These are phyloP conservation scores for Drosophila bifasciata DNA, from an alignment of 1,140 invertebrate genomes.

Conservation along the genomic window DNA sequence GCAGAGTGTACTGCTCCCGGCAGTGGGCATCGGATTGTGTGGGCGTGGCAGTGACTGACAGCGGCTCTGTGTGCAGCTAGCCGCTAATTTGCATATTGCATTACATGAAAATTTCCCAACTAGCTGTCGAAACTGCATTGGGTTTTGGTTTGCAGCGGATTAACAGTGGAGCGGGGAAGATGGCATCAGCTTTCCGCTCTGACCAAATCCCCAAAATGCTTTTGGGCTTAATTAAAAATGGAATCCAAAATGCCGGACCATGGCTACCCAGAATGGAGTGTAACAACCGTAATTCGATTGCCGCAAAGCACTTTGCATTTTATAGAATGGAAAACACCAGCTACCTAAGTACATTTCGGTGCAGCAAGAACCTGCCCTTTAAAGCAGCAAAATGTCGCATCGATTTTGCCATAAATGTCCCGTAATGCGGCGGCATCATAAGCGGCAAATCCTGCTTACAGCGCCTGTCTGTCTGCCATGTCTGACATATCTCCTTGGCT, in stretches of 20 bases:
- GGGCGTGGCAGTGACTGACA: slow-evolving; percentile 7
- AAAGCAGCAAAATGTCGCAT: slow-evolving; percentile 22
- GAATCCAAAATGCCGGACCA: slow-evolving; percentile 8
- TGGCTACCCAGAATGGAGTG: slow-evolving; percentile 12
- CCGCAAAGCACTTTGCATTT: neutral
- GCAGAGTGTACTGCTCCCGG: slow-evolving; percentile 26
- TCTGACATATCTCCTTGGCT: slow-evolving; percentile 11
- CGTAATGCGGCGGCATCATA: slow-evolving; percentile 35
- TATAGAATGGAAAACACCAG: too few relatives aligned
- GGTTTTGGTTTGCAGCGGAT: neutral
- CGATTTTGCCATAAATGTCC: slow-evolving; percentile 32
- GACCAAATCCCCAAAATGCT: slow-evolving; percentile 2
- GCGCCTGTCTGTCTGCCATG: slow-evolving; percentile 8
- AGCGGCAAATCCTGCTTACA: slow-evolving; percentile 54
- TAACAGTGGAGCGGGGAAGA: neutral
- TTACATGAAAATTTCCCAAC: slow-evolving; percentile 38
- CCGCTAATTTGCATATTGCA: slow-evolving; percentile 60
- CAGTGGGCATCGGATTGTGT: neutral
- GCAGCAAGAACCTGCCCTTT: neutral
- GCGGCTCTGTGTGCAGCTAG: slow-evolving; percentile 6
- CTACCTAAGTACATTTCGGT: too few relatives aligned
- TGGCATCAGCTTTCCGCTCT: slow-evolving; percentile 11
- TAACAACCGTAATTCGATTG: slow-evolving; percentile 34
- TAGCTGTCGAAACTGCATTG: slow-evolving; percentile 15
- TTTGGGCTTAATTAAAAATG: slow-evolving; percentile 47